Evolutionary conservation across 2,888 invertebrate genomes (phyloP), one percentile per base, ranked within the genome.

Genomic region (Oxytorus armatus): DNA sequence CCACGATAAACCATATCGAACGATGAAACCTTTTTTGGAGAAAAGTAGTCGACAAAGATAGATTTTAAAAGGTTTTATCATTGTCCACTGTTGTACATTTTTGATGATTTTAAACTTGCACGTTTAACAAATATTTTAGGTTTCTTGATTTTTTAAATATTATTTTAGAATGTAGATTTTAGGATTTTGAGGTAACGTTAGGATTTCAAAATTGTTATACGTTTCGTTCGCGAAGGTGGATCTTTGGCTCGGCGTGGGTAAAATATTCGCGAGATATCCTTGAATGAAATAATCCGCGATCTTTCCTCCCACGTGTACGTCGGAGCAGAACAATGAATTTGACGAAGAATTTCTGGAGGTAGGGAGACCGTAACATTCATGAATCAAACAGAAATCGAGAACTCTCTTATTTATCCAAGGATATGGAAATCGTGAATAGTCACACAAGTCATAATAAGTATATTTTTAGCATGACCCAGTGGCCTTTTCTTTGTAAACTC

Each of bases 331-430:
- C 29, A 10, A 16, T 14, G 42, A 44, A 18, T 3, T 18, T 59
- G n/a, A 42, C 61, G 76, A 59, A 79, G 73, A 73, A 79, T 75
- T 72, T 68, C 16, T 29, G 11, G 49, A 42, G 25, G 44, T 59
- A 63, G 23, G 36, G 73, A 29, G 16, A 36, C 51, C 68, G 59
- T 53, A 63, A 70, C 55, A 76, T 76, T 72, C 77, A 72, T 76
- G 74, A 81, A 76, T 79, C 53, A 83, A 83, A 72, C 65, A 66
- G 77, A 79, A 74, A 77, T 81, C 72, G 68, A 75, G 70, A 59
- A 63, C 70, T 72, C 55, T 66, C 69, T 77, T 76, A 73, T 78
- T 82, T 69, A 65, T 72, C 69, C 49, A 53, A 65, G 82, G 69
- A 76, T 81, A 59, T n/a, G 76, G 77, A 77, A 80, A 78, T 81